Percentiles rank a stretch among this genome's conserved stretches.
These are phyloP conservation scores for Bombyx mandarina DNA, from an alignment of 1,140 invertebrate species.

Conservation along the genomic window DNA sequence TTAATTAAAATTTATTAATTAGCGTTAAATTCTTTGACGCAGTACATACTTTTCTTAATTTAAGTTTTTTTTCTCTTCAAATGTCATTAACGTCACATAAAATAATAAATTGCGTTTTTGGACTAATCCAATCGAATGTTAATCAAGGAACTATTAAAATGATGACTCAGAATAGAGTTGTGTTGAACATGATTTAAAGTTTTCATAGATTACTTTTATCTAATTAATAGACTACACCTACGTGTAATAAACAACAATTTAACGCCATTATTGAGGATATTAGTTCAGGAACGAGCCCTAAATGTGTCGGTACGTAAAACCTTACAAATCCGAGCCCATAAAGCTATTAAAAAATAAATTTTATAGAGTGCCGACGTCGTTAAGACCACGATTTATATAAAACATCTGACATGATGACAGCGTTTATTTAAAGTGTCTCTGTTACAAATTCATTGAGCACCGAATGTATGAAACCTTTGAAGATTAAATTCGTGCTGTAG, in stretches of 20 bases:
- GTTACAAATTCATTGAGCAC: constrained; percentile 43
- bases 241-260: too few species aligned
- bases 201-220: background rate
- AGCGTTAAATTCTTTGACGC: too few species aligned
- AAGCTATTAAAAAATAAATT: constrained; percentile 40
- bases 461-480: background rate
- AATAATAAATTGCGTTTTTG: too few species aligned
- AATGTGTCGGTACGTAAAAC: constrained; percentile 23
- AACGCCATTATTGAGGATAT: constrained; percentile 9
- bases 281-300: constrained; percentile 17
- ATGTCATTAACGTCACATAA: too few species aligned
- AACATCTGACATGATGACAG: constrained; percentile 48
- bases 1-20: too few species aligned
- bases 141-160: background rate
- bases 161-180: constrained; percentile 6
- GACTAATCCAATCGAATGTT: too few species aligned
- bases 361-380: constrained; percentile 45
- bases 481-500: too few species aligned
- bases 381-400: constrained; percentile 47
- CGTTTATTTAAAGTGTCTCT: constrained; percentile 32
- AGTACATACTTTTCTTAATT: too few species aligned
- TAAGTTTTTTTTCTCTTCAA: too few species aligned
- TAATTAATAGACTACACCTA: too few species aligned
- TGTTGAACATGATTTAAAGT: constrained; percentile 7
- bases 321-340: constrained; percentile 24